phyloP scores from a whole-genome alignment of 2,113 vertebrate species.

The Heterochromis multidens region DNA sequence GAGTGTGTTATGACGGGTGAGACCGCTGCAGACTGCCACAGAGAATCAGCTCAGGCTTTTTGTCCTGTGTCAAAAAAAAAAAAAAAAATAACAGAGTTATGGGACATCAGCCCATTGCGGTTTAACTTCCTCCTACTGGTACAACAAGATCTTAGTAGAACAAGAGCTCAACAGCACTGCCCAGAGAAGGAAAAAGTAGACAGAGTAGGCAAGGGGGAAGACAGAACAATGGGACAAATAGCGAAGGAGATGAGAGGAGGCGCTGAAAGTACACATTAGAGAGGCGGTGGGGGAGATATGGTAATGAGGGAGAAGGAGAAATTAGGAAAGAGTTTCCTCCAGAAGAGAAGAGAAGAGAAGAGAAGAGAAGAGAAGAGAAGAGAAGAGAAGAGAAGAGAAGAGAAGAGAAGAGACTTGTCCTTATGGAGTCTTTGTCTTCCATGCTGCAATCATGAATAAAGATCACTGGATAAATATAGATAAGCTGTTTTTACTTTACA shows the following conservation, averaged over 20 bases:
- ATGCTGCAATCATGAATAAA: slow-evolving; percentile 31
- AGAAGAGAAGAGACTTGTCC: neutral
- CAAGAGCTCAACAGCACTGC: neutral
- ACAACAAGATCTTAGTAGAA: neutral
- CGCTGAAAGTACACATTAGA: neutral
- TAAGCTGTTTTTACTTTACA: neutral
- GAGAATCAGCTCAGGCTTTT: neutral
- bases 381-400: neutral
- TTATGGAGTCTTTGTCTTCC: neutral
- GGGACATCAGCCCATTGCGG: neutral
- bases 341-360: neutral
- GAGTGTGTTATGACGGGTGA: slow-evolving; percentile 37
- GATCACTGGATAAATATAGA: slow-evolving; percentile 12
- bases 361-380: neutral
- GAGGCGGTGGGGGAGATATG: neutral
- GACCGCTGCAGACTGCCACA: neutral
- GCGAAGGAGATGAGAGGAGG: neutral
- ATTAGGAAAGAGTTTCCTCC: neutral
- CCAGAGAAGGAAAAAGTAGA: neutral
- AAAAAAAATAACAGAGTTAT: neutral
- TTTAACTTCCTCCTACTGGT: slow-evolving; percentile 4
- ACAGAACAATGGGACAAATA: neutral
- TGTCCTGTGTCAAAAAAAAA: slow-evolving; percentile 1
- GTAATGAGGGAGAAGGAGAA: neutral
- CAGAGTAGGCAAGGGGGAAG: neutral